Evolutionary conservation across 2,888 invertebrate genomes (phyloP), one percentile per base, ranked within the genome.

Genomic region (Eremobia ochroleuca): DNA sequence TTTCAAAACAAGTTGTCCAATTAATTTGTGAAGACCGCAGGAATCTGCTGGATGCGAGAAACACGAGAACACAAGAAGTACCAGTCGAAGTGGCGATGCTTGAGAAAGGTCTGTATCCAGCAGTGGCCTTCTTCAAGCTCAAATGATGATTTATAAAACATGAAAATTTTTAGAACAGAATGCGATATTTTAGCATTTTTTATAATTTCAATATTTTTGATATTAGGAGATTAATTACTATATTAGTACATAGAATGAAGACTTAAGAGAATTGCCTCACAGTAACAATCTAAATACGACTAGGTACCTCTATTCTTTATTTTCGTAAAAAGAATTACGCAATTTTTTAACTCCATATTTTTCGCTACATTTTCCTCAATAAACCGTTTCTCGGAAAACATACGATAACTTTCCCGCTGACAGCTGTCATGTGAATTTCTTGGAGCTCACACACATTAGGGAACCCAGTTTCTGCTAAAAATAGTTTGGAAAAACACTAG

Each of bases 361-460:
- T 52, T 31, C 62, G 11, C 8, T 18, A 46, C 0, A 25, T 40
- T 78, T 70, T 37, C 61, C 52, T 62, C 31, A 46, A 62, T 31
- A 46, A 37, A 31, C 15, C 18, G 18, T 71, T 55, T 64, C 62
- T 71, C 21, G 15, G 43, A 71, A 70, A 78, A 78, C 37, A 43
- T 4, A 46, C 52, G 13, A 55, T 21, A 78, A 64, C 28, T 78
- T 70, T 62, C n/a, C 13, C 52, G 43, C n/a, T 77, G 62, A 64
- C 78, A 71, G 62, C 43, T 78, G 55, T 55, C 70, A 62, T 28
- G 18, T 37, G 43, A 46, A 55, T 62, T 77, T 37, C 25, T 62
- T 25, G 25, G 18, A 46, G 46, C 34, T 37, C 34, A n/a, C 9
- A 37, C 13, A 46, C 46, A 31, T 28, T 46, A 43, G 13, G 34